Base-by-base conservation (phyloP, 2,797 vertebrate species). In the Apogon hyalosoma region DNA sequence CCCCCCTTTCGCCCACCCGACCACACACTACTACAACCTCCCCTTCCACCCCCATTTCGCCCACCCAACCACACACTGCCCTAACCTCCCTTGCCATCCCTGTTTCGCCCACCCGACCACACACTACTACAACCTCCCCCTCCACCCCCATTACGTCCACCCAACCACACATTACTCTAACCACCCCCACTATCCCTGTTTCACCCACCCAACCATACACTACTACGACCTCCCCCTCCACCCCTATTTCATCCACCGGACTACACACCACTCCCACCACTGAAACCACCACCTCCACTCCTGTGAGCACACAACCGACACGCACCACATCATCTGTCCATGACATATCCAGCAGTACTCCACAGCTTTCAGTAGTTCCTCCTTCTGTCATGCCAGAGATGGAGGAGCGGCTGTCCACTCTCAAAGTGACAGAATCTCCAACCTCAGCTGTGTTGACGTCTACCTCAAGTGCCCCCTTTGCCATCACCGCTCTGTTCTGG, bases 401-500 rank as follows among this genome's bases (percentile, higher is more conserved):
- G 49, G 31, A 57, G 48, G 73, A 79, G 69, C 69, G 67, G 0
- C 33, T 63, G 9, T 72, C 81, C 15, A 88, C 86, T 14, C 16
- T 70, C 36, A 84, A 47, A 75, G 83, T 81, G 55, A 84, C 90
- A 0, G 75, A 82, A 36, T 51, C 49, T 10, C 72, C 40, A 0
- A 6, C 73, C 24, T 50, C 78, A 2, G 53, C 55, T 31, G 50
- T 9, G 6, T 15, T 50, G 5, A 42, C 41, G 3, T 18, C 31
- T 15, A 46, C 42, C 0, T 7, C 28, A 63, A 68, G 69, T 2
- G 28, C 67, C 18, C 81, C 88, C 4, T 75, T 75, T 45, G 63
- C 85, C 67, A 53, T 76, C 68, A 71, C 83, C 11, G 71, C 70
- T 16, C 31, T 80, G 36, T 74, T 82, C 66, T 86, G 71, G 82